Base-by-base conservation (phyloP, 2,888 invertebrate species). In the Oeneis ivallda region DNA sequence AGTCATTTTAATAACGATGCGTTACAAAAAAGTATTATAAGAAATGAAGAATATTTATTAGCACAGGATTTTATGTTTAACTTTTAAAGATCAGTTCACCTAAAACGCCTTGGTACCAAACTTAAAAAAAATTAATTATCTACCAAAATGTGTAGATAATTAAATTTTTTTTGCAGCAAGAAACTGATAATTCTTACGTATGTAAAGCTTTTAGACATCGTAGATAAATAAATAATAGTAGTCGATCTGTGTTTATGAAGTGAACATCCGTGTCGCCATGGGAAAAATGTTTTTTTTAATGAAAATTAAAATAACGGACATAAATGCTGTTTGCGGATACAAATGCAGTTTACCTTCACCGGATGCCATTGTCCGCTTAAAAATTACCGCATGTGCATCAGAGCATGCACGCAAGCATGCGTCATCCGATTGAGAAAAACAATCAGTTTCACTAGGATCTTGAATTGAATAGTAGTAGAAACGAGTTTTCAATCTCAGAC, bases 371-470 rank as follows among this genome's bases (percentile, higher is more conserved):
- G 81, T 77, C 75, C 75, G 72, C 72, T 67, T 59, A 62, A 61
- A 65, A 70, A 70, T 69, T 66, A 65, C 56, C 69, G 47, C 47
- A 9, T 47, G 47, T 47, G 47, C 72, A 76, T 75, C 78, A 77
- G 78, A 76, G 71, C 69, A 62, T 68, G 66, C 74, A 75, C 72
- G 76, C 74, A 69, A 72, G 57, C 64, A 56, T 66, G 71, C 74
- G 76, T 79, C 79, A 76, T 76, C 70, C 74, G 68, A 68, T 69
- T 66, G 37, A 76, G 79, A 79, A 84, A 84, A 26, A 82, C 79
- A 79, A 80, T 80, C 81, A 80, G 79, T 75, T 79, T 77, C 81
- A 81, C 82, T 84, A 87, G 86, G 86, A 87, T 85, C 72, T 83
- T 70, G 75, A 73, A 65, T 76, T 76, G 72, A 80, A 79, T 79